A percentile compares a stretch with the other conserved stretches of the same genome.
phyloP scores from a whole-genome alignment of 2,113 vertebrate species.

The Heterotis niloticus region DNA sequence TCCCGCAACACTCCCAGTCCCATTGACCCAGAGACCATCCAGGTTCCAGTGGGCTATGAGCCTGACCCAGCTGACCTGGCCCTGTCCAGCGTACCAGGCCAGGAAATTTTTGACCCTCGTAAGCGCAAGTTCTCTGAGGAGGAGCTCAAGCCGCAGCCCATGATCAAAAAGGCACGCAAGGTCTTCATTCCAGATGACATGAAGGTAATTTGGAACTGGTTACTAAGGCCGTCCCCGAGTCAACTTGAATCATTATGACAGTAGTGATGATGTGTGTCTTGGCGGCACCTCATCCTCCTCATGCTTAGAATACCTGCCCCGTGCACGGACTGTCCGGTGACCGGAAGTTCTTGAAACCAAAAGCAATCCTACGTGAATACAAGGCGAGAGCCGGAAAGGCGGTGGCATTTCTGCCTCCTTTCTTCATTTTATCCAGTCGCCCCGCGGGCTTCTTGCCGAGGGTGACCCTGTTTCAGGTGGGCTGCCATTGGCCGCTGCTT shows the following conservation, averaged over 20 bases:
- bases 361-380: not conserved
- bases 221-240: not conserved
- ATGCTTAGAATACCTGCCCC: not conserved
- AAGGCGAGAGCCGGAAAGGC: not conserved
- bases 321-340: not conserved
- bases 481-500: slow-evolving; percentile 41
- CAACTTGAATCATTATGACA: too few species aligned
- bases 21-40: slow-evolving; percentile 81
- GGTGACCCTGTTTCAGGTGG: slow-evolving; percentile 43
- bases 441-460: slow-evolving; percentile 33
- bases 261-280: not conserved
- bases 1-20: slow-evolving; percentile 81
- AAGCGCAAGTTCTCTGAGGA: slow-evolving; percentile 84
- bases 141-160: slow-evolving; percentile 84
- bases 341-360: not conserved
- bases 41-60: slow-evolving; percentile 76
- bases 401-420: not conserved
- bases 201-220: slow-evolving; percentile 83
- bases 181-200: slow-evolving; percentile 82
- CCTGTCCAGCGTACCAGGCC: slow-evolving; percentile 82
- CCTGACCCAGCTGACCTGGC: slow-evolving; percentile 81
- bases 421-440: slow-evolving; percentile 27
- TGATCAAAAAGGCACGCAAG: slow-evolving; percentile 89
- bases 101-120: slow-evolving; percentile 84
- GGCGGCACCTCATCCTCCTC: not conserved